Evolutionary conservation across 2,888 invertebrate species (phyloP), one percentile per base, ranked within the genome.

Genomic region (Limnephilus auricula): DNA sequence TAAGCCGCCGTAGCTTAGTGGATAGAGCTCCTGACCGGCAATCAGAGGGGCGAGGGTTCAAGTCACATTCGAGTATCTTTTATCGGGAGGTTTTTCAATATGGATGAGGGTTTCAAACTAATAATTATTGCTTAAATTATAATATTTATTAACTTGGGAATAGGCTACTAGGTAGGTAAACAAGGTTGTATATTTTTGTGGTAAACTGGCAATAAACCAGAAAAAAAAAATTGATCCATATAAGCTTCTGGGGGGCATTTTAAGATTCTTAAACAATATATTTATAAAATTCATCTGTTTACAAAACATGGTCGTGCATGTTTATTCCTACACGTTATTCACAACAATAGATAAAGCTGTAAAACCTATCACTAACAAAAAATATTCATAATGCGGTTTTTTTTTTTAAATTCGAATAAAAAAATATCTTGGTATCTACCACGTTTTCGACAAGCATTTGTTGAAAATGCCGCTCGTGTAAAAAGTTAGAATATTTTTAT

Each of bases 361-460:
- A 65, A 65, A 65, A 65, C 25, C 25, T 65, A 9, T n/a, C 65
- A 65, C 25, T 65, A 65, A 9, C 5, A 65, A 9, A 65, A 65
- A n/a, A 65, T 65, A 65, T 65, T 65, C 65, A 65, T 65, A 65
- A n/a, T n/a, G 65, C 65, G 65, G 65, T 65, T 65, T 65, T 65
- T 65, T 50, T 65, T 65, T 65, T n/a, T 65, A 9, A n/a, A n/a
- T 65, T 65, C 65, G 65, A 65, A 65, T n/a, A n/a, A 65, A 25
- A 37, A 65, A 65, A 9, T 65, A 65, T 65, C 65, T 65, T n/a
- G 9, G 25, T 65, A 65, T 65, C 65, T 65, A 65, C 65, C 65
- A 65, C 65, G n/a, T 65, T 65, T 65, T 65, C 65, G 65, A 65
- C 65, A 25, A 65, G 65, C 65, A 65, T 65, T 65, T 65, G n/a